Base-by-base conservation (phyloP, 2,797 vertebrate genomes). In the Pterois miles region DNA sequence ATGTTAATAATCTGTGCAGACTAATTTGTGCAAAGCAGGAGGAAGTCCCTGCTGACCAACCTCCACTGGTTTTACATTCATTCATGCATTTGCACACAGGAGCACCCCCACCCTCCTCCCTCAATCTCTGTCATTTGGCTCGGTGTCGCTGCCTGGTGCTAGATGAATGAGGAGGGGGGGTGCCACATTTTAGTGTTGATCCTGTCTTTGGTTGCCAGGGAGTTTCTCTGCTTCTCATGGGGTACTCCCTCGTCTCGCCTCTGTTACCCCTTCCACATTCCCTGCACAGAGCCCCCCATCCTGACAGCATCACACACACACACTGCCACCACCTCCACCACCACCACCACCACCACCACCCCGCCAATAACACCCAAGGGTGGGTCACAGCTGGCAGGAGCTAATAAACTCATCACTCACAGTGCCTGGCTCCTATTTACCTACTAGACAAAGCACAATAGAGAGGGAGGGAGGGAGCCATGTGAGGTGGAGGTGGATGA, bases 391-490 rank as follows among this genome's bases (percentile, higher is more conserved):
- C 94, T 94, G 94, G 91, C 81, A 77, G 83, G 74, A 89, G 91
- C 92, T 95, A 95, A 95, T 95, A 94, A 94, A 94, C 89, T 91
- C 92, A 95, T 94, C 92, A 92, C 84, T 92, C 93, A 89, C 76
- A 71, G 40, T 48, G 84, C 74, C 59, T 76, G 71, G 81, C 53
- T 89, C 68, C 87, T 90, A 85, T 93, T 93, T 91, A 92, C 87
- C 86, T 76, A 74, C 74, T 8, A 89, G 79, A 91, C 83, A 89
- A 88, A 90, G 84, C 54, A 43, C 22, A 9, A 6, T 23, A 53
- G 54, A 64, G 68, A 67, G 23, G 27, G 46, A 52, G 38, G 52
- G 54, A 33, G 59, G 46, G 57, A 34, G 57, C 54, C 20, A 43
- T 57, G 57, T 34, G 72, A 56, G 75, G 76, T 74, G 74, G 63